Percentiles rank a stretch among this genome's conserved stretches.
These are phyloP conservation scores for Drosophila saltans DNA, from an alignment of 1,140 invertebrate species.

Conservation along the genomic window DNA sequence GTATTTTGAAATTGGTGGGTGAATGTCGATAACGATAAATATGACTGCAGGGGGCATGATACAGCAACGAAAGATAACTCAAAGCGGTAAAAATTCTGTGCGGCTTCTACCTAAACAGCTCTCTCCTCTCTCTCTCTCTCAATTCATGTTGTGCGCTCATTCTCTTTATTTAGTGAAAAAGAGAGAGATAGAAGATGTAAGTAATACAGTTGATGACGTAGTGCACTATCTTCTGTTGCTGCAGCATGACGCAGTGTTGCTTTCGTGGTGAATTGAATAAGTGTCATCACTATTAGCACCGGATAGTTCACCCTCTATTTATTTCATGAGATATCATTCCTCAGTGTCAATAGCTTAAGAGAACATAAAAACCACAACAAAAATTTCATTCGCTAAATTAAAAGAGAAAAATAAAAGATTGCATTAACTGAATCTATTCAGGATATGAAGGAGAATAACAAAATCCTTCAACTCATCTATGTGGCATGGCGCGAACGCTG, in stretches of 20 bases:
- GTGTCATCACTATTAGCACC: constrained; percentile 1
- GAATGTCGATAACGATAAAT: constrained; percentile 3
- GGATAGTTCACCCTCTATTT: constrained; percentile 3
- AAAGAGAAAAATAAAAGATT: not conserved
- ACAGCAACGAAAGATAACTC: not conserved
- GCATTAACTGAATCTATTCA: not conserved
- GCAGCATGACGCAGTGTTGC: not conserved
- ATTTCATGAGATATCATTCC: not conserved
- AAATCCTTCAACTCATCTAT: constrained; percentile 72
- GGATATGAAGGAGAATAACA: constrained; percentile 73
- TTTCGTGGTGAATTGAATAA: not conserved
- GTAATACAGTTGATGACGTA: not conserved
- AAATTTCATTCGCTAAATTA: not conserved
- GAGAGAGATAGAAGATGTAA: not conserved
- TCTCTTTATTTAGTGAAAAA: not conserved
- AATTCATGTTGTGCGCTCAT: no score
- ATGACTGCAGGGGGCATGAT: not conserved
- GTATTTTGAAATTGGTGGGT: not conserved
- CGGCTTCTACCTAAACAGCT: no score
- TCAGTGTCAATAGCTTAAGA: not conserved
- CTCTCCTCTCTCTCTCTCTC: no score
- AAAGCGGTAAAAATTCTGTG: no score
- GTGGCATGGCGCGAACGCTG: constrained; percentile 96
- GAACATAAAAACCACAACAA: not conserved
- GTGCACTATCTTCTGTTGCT: not conserved